Conservation (phyloP, 1,140 invertebrate genomes). For the Anoplophora glabripennis region DNA sequence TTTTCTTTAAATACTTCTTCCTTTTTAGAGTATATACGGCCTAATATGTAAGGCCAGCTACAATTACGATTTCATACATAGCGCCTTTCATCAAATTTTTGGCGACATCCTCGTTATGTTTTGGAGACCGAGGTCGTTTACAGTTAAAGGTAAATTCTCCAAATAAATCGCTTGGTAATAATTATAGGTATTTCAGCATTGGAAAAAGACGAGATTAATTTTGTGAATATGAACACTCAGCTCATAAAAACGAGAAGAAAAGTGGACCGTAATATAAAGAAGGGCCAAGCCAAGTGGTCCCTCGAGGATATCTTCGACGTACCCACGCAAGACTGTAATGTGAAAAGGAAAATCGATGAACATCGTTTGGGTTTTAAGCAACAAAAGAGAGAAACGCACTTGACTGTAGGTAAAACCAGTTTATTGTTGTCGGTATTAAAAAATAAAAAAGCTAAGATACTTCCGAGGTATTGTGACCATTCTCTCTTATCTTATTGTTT, state of each 20-base stretch:
- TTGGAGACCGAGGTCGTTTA: conserved; percentile 8
- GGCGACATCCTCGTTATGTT: conserved; percentile 21
- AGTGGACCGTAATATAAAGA: conserved; percentile 15
- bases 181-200: conserved; percentile 10
- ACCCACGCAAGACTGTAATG: conserved; percentile 19
- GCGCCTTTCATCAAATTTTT: conserved; percentile 19
- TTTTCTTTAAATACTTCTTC: background rate
- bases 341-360: conserved; percentile 26
- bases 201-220: conserved; percentile 28
- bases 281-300: background rate
- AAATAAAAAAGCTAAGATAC: conserved; percentile 13
- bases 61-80: conserved; percentile 15
- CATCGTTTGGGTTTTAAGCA: conserved; percentile 12
- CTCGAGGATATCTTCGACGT: conserved; percentile 37
- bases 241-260: conserved; percentile 36
- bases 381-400: conserved; percentile 23
- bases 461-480: conserved; percentile 33
- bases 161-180: too few species aligned
- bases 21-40: conserved; percentile 29
- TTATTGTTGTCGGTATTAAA: conserved; percentile 36
- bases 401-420: conserved; percentile 39
- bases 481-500: conserved; percentile 36
- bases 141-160: conserved; percentile 9
- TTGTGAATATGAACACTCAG: conserved; percentile 28
- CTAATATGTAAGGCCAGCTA: conserved; percentile 20